phyloP scores from a whole-genome alignment of 2,797 vertebrate genomes.

The Paramormyrops hopkinsi region DNA sequence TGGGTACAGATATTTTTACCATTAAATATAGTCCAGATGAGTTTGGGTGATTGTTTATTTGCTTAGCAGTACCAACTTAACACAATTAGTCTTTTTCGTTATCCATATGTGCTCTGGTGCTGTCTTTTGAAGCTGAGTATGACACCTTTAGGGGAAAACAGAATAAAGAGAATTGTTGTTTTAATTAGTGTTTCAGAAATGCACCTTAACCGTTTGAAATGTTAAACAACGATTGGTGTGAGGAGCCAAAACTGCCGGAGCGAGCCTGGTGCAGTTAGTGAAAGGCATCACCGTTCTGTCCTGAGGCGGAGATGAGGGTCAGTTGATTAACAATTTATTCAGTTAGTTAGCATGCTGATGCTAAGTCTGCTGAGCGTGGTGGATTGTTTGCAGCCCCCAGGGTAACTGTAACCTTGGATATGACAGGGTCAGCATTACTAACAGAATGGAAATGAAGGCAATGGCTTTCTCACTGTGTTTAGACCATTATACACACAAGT shows the following conservation, averaged over 20 bases:
- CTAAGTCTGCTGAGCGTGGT: neutral
- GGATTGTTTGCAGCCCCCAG: slow-evolving; percentile 5
- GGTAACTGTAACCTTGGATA: slow-evolving; percentile 25
- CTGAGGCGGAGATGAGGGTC: slow-evolving; percentile 33
- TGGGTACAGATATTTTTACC: neutral
- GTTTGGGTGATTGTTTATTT: neutral
- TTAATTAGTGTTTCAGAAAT: slow-evolving; percentile 18
- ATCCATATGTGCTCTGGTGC: neutral
- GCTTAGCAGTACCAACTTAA: neutral
- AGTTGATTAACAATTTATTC: slow-evolving; percentile 16
- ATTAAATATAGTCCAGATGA: neutral
- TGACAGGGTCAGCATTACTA: slow-evolving; percentile 26
- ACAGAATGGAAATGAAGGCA: slow-evolving; percentile 26
- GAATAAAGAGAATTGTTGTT: slow-evolving; percentile 26
- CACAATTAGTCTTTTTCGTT: neutral
- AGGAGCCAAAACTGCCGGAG: neutral
- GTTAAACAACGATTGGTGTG: neutral
- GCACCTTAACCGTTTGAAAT: neutral
- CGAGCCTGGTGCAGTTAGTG: neutral
- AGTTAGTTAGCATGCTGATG: slow-evolving; percentile 19
- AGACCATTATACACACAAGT: neutral
- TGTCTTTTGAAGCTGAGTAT: neutral
- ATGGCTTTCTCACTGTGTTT: slow-evolving; percentile 8
- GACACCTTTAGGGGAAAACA: neutral
- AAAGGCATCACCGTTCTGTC: neutral